Percentiles rank a stretch among this genome's conserved stretches.
These are phyloP conservation scores for Himalopsyche kuldschensis DNA, from an alignment of 2,888 invertebrate genomes.

Conservation along the genomic window DNA sequence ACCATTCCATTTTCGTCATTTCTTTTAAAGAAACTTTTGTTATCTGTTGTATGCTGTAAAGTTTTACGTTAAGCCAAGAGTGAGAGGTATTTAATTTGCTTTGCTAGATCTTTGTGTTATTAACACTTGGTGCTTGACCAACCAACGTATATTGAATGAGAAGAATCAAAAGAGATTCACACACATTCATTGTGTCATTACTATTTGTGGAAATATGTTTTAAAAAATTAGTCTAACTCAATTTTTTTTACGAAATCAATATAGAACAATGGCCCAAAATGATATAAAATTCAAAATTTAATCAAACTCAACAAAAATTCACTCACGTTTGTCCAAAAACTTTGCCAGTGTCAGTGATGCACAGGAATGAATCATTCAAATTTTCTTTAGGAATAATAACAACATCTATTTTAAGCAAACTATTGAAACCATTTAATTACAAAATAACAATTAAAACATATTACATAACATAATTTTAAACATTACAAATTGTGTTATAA, in stretches of 20 bases:
- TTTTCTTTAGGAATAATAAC: neutral
- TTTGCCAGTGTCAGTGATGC: constrained; percentile 12
- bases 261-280: neutral
- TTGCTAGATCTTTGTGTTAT: no score
- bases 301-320: constrained; percentile 4
- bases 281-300: neutral
- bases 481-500: no score
- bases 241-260: neutral
- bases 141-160: neutral
- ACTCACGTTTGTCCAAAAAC: constrained; percentile 16
- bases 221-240: no score
- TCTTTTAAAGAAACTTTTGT: no score
- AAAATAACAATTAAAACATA: neutral
- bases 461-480: no score
- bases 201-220: neutral
- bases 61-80: no score
- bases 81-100: no score
- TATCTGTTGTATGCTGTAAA: no score
- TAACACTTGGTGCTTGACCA: no score
- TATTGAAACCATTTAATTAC: neutral
- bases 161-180: no score
- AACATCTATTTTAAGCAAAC: neutral
- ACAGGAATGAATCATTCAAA: neutral
- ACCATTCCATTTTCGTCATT: neutral
- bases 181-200: neutral